Evolutionary conservation across 2,888 invertebrate species (phyloP).

Genomic region (Amiota minor): DNA sequence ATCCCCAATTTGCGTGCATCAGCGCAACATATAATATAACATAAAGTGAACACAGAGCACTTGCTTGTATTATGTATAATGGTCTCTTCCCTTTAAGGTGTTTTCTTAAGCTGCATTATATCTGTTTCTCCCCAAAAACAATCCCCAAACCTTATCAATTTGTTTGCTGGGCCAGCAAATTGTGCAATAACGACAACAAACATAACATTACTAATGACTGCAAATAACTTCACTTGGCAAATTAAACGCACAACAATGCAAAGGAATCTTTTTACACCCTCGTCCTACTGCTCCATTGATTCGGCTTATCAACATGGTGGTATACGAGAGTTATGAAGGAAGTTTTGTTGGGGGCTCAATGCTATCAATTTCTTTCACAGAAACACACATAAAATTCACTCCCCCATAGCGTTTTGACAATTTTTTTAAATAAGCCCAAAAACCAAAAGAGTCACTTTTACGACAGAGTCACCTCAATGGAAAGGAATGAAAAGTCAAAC

Average conservation of each 20-base stretch:
- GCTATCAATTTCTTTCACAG: slow-evolving; percentile 11
- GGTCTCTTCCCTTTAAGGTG: background rate
- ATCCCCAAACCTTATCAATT: slow-evolving; percentile 53
- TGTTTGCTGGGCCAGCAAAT: slow-evolving; percentile 63
- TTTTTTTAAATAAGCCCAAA: slow-evolving; percentile 20
- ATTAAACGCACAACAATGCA: slow-evolving; percentile 19
- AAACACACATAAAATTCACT: slow-evolving; percentile 1
- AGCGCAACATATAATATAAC: slow-evolving; percentile 63
- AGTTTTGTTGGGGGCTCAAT: background rate
- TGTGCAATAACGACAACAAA: slow-evolving; percentile 52
- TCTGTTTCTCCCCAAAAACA: background rate
- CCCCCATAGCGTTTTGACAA: slow-evolving; percentile 5
- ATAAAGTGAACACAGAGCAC: slow-evolving; percentile 36
- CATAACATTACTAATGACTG: slow-evolving; percentile 31
- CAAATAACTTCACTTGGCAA: slow-evolving; percentile 46
- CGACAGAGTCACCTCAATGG: background rate
- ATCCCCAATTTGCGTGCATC: slow-evolving; percentile 70
- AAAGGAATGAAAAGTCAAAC: slow-evolving; percentile 46
- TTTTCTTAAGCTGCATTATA: background rate
- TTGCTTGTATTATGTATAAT: slow-evolving; percentile 30
- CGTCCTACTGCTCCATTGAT: no score
- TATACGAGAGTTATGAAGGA: no score
- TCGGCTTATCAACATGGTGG: no score
- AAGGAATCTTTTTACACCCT: background rate
- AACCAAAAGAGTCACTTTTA: background rate